phyloP scores from a whole-genome alignment of 2,888 invertebrate genomes.

The Eristalis arbustorum region DNA sequence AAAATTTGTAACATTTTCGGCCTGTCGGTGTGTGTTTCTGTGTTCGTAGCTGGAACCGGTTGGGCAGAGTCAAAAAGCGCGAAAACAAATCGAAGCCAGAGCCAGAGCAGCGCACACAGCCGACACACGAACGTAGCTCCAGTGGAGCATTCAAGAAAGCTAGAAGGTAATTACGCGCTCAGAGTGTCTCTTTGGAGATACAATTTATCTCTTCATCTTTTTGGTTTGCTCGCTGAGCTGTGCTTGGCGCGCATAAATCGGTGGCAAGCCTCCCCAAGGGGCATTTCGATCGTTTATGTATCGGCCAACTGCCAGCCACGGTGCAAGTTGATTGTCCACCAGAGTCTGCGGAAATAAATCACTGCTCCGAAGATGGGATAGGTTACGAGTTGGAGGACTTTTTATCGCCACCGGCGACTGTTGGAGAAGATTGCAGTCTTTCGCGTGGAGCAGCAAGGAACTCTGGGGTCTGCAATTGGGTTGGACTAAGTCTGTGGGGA shows the following conservation, averaged over 20 bases:
- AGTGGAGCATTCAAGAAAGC: conserved; percentile 68
- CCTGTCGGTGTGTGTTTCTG: background rate
- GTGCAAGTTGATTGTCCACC: conserved; percentile 1
- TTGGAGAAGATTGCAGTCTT: too few species aligned
- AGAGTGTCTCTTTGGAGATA: conserved; percentile 25
- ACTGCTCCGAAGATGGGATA: conserved; percentile 37
- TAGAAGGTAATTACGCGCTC: conserved; percentile 42
- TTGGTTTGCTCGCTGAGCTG: background rate
- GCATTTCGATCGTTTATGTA: conserved; percentile 16
- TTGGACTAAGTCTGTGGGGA: background rate
- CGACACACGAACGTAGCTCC: conserved; percentile 35
- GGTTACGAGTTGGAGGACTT: conserved; percentile 34
- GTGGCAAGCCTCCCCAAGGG: conserved; percentile 6
- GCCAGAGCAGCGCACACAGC: background rate
- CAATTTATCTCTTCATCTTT: conserved; percentile 55
- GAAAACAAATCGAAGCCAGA: conserved; percentile 10
- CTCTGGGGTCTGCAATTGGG: conserved; percentile 19
- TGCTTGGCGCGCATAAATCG: background rate
- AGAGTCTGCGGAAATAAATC: conserved; percentile 42
- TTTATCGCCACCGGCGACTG: conserved; percentile 19
- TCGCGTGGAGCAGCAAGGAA: background rate
- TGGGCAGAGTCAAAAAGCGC: conserved; percentile 60
- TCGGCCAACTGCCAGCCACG: background rate
- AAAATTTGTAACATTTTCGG: background rate
- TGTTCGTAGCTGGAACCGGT: conserved; percentile 12